Evolutionary conservation across 1,140 invertebrate genomes (phyloP), one percentile per base, ranked within the genome.

Genomic region (Monomorium pharaonis): DNA sequence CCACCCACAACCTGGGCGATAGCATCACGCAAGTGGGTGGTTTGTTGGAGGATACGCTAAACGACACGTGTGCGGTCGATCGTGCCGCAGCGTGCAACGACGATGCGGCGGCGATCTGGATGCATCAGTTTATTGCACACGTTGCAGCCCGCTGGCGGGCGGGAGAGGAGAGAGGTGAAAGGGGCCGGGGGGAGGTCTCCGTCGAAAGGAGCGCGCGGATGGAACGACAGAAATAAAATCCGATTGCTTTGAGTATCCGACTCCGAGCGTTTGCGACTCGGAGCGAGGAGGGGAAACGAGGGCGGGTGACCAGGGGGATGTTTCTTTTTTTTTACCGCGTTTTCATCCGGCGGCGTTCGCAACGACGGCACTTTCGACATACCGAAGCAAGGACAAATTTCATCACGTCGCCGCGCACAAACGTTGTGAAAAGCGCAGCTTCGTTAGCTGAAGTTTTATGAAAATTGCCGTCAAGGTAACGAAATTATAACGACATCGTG

Each of bases 31-130:
- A 77, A 77, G 58, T 30, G 75, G 24, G 16, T 30, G 24, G 10
- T 21, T n/a, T n/a, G n/a, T n/a, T n/a, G 24, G 24, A 77, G 75
- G 21, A 63, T 44, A 62, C 33, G 18, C 42, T 44, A 44, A 77
- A 77, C 16, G 37, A 77, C 75, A 77, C 42, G 75, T 47, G 56
- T 77, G 58, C 75, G 75, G 75, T 77, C 75, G 56, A 77, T 77
- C 24, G 75, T 77, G 37, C 75, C 42, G 75, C 75, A 77, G 58
- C 75, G 18, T 77, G 56, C 14, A 18, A 77, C 16, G 49, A 10
- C 74, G 56, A 44, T 63, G 56, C 58, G 27, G 56, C 58, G 27
- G 74, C 54, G 37, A 76, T 62, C 54, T 27, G 56, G 16, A 44
- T 77, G 49, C 47, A 74, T 24, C 49, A 74, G 44, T 54, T 30